Base-by-base conservation (phyloP, 2,888 invertebrate species). In the Megamerina dolium region DNA sequence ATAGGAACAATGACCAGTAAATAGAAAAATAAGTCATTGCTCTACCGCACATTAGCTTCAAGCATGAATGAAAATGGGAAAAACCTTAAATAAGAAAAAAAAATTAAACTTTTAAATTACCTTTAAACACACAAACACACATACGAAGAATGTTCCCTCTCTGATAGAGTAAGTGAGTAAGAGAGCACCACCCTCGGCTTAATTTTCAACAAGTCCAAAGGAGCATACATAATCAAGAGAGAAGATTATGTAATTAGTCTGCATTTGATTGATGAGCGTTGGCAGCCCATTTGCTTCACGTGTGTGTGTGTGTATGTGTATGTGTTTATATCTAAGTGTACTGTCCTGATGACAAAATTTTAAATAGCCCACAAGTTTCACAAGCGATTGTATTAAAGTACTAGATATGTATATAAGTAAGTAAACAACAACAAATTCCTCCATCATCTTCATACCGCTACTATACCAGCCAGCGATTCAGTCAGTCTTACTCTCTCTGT, bases 161-260 rank as follows among this genome's bases (percentile, higher is more conserved):
- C 10, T 23, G 10, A 23, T 23, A n/a, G n/a, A n/a, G n/a, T n/a
- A n/a, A n/a, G n/a, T n/a, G n/a, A n/a, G n/a, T n/a, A n/a, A n/a
- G n/a, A n/a, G n/a, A n/a, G n/a, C n/a, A n/a, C n/a, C n/a, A n/a
- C n/a, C n/a, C n/a, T n/a, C n/a, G n/a, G n/a, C 32, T 40, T 41
- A 44, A 48, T 46, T 46, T 41, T 27, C 41, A 50, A 49, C 50
- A 54, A 60, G 57, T 57, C 56, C 57, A 36, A 47, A 53, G 55
- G 55, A 55, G 61, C 61, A 68, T n/a, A n/a, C n/a, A n/a, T n/a
- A n/a, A 64, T 64, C 63, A 67, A 65, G 67, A 64, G 64, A 67
- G 66, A 57, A 68, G 68, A 68, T 68, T 68, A 68, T 66, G 66
- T 69, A 68, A 68, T 69, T 68, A 68, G 68, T 69, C 69, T 69